Base-by-base conservation (phyloP, 1,140 invertebrate genomes). In the Fopius arisanus region DNA sequence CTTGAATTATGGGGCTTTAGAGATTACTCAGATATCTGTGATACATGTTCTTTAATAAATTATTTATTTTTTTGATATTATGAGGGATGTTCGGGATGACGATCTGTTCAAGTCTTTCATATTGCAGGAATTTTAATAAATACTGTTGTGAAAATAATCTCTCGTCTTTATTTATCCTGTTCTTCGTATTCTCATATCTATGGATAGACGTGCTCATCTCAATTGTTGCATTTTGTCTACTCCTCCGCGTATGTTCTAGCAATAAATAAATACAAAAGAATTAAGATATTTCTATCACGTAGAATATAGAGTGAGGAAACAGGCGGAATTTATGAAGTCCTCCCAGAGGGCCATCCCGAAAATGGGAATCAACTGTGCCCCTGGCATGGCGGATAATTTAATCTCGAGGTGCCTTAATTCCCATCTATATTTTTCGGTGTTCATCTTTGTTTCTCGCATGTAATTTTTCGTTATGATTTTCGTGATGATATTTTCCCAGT, bases 221-320 rank as follows among this genome's bases (percentile, higher is more conserved):
- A 37, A 37, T 37, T 37, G 12, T 12, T 12, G 3, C 3, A 7
- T 31, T 37, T 37, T 37, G 12, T 37, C 33, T 2, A 37, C 12
- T 37, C 33, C 12, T 12, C 9, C 71, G 51, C 68, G 66, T 68
- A 72, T 74, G 73, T 41, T 68, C 67, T 66, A 75, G 75, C 72
- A 75, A 77, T 72, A 62, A 37, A 67, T 66, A 67, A 33, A 70
- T 51, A 75, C 70, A 7, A 37, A 59, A 59, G 54, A 59, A 59
- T 59, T 75, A 68, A 75, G 51, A 72, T 78, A 78, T 78, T 78
- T 75, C 67, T 43, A 74, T 74, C 76, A 78, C 76, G 76, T 78
- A 78, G 75, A 70, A 72, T 78, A 78, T 78, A 66, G 71, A 73
- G 40, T 26, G 62, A 41, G 26, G 19, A 29, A 19, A 16, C n/a